Percentiles rank a stretch among this genome's conserved stretches.
Evolutionary conservation across 2,888 invertebrate genomes (phyloP).

Genomic region (Cephus spinipes): DNA sequence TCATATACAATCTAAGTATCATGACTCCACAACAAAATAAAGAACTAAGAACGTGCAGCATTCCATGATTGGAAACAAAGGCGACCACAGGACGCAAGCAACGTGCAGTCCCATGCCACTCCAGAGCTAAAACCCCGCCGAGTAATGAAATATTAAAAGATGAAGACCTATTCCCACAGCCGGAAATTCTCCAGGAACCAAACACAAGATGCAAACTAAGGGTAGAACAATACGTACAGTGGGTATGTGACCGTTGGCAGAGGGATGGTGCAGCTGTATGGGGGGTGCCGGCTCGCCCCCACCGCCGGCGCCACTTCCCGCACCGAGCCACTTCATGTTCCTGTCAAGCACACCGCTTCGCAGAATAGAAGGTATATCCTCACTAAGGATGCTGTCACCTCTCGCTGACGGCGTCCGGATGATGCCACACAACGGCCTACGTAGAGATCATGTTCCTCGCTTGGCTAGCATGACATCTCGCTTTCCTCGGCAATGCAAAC

Average conservation of each 20-base stretch:
- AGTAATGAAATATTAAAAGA: too few relatives aligned
- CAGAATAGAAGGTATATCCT: conserved; percentile 19
- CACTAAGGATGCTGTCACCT: conserved; percentile 24
- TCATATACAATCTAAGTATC: too few relatives aligned
- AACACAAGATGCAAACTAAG: too few relatives aligned
- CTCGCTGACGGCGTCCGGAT: conserved; percentile 35
- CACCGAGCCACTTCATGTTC: conserved; percentile 66
- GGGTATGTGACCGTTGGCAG: conserved; percentile 64
- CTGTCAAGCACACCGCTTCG: conserved; percentile 42
- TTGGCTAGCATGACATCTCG: conserved; percentile 5
- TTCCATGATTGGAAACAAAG: too few relatives aligned
- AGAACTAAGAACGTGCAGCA: too few relatives aligned
- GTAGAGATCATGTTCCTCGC: conserved; percentile 1
- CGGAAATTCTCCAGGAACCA: too few relatives aligned
- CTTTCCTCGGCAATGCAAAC: neutral
- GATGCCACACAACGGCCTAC: neutral
- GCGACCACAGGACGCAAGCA: too few relatives aligned
- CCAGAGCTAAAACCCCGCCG: too few relatives aligned
- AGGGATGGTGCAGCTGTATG: conserved; percentile 64
- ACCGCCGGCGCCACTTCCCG: conserved; percentile 74
- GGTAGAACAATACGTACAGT: conserved; percentile 47
- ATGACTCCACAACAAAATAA: too few relatives aligned
- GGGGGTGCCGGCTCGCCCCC: conserved; percentile 73
- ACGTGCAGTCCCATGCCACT: too few relatives aligned
- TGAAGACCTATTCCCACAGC: too few relatives aligned